Evolutionary conservation across 2,888 invertebrate species (phyloP).

Genomic region (Athetis lepigone): DNA sequence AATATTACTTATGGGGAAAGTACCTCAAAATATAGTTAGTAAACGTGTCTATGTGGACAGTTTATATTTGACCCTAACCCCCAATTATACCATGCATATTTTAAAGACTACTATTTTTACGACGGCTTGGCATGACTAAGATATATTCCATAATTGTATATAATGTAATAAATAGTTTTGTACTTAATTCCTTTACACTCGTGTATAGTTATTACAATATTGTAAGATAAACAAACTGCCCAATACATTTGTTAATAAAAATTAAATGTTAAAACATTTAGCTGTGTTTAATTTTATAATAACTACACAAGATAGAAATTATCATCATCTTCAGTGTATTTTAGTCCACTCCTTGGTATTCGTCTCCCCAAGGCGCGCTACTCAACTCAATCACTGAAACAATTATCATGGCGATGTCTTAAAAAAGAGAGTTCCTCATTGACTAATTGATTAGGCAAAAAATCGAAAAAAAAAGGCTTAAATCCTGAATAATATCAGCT

Average conservation of each 20-base stretch:
- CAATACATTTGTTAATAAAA: conserved; percentile 63
- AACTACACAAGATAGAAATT: not conserved
- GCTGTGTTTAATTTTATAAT: conserved; percentile 20
- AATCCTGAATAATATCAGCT: too few species aligned
- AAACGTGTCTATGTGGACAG: not conserved
- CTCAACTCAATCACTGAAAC: too few species aligned
- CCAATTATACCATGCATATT: not conserved
- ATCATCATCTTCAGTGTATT: too few species aligned
- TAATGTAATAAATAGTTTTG: conserved; percentile 61
- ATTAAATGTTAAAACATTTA: conserved; percentile 58
- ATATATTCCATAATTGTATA: conserved; percentile 53
- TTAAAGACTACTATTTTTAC: not conserved
- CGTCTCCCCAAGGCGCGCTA: too few species aligned
- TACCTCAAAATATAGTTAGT: not conserved
- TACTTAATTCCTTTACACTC: conserved; percentile 48
- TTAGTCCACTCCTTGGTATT: too few species aligned
- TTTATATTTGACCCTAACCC: not conserved
- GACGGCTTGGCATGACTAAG: conserved; percentile 8
- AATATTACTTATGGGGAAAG: too few species aligned
- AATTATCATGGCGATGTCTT: too few species aligned
- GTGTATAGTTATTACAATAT: conserved; percentile 54
- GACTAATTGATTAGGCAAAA: too few species aligned
- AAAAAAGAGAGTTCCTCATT: too few species aligned
- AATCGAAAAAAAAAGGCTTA: too few species aligned
- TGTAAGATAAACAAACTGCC: conserved; percentile 63